Conservation (phyloP, 2,797 vertebrate genomes). For the Periophthalmus magnuspinnatus region DNA sequence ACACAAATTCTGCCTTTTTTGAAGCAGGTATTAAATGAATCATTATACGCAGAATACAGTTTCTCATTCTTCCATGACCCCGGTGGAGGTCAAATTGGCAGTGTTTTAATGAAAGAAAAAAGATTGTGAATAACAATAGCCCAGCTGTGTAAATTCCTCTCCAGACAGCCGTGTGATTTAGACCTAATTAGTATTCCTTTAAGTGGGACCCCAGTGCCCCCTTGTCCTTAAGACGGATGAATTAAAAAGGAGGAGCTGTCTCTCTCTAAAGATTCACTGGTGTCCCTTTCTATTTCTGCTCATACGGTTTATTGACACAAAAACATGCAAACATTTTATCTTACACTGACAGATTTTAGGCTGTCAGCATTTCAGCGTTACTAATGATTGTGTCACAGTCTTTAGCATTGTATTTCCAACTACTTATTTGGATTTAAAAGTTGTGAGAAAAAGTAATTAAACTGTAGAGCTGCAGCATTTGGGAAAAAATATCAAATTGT, state of each 20-base stretch:
- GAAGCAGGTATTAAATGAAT: not conserved
- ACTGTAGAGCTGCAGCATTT: too few relatives aligned
- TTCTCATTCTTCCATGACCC: not conserved
- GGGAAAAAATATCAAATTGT: too few relatives aligned
- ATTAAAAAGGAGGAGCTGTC: slow-evolving; percentile 23
- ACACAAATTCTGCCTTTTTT: slow-evolving; percentile 10
- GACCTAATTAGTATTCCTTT: slow-evolving; percentile 64
- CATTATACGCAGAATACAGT: slow-evolving; percentile 9
- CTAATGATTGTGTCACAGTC: not conserved
- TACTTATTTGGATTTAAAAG: not conserved
- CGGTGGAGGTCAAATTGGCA: slow-evolving; percentile 33
- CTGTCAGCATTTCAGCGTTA: not conserved
- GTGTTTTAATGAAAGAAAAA: slow-evolving; percentile 55
- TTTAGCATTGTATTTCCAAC: not conserved
- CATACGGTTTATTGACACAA: not conserved
- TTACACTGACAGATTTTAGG: not conserved
- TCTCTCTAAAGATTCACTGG: slow-evolving; percentile 29
- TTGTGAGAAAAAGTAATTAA: not conserved
- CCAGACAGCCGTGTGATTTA: slow-evolving; percentile 46
- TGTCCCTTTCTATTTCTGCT: slow-evolving; percentile 16
- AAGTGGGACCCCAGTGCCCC: slow-evolving; percentile 34
- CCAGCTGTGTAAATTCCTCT: slow-evolving; percentile 54
- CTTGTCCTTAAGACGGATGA: slow-evolving; percentile 57
- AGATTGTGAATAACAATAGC: slow-evolving; percentile 36
- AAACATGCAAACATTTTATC: not conserved